phyloP scores from a whole-genome alignment of 2,113 vertebrate genomes.

The Esox niger region DNA sequence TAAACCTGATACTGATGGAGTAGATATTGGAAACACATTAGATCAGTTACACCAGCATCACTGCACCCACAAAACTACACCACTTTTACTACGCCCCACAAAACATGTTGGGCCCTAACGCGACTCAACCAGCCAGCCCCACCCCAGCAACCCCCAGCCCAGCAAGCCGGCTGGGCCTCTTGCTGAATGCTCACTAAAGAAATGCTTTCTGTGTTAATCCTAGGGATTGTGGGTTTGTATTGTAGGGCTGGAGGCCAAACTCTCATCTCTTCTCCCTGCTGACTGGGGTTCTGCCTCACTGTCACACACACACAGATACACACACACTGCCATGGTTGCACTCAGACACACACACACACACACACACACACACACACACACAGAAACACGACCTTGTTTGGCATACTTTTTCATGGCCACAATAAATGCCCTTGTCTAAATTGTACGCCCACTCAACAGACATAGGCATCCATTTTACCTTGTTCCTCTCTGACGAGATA shows the following conservation, averaged over 20 bases:
- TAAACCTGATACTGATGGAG: too few species aligned
- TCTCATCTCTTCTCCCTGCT: conserved; percentile 26
- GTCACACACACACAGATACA: conserved; percentile 24
- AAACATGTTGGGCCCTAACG: not conserved
- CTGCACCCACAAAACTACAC: too few species aligned
- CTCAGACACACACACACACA: too few species aligned
- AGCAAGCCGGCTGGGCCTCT: conserved; percentile 3
- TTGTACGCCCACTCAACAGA: conserved; percentile 2
- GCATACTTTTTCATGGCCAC: conserved; percentile 30
- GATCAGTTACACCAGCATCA: too few species aligned
- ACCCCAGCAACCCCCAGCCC: not conserved
- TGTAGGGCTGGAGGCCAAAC: conserved; percentile 23
- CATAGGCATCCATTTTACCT: not conserved
- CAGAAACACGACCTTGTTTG: conserved; percentile 14
- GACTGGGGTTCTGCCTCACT: conserved; percentile 45
- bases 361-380: conserved; percentile 10
- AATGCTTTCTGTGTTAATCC: conserved; percentile 51
- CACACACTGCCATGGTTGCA: not conserved
- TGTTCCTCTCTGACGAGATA: conserved; percentile 43
- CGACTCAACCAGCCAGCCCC: not conserved
- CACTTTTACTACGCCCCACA: too few species aligned
- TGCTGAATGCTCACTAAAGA: conserved; percentile 48
- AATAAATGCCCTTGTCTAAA: conserved; percentile 51
- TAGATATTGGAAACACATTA: too few species aligned
- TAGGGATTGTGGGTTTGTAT: conserved; percentile 46